These are phyloP conservation scores for Pangasius macronema DNA, from an alignment of 2,797 vertebrate species.

Conservation along the genomic window DNA sequence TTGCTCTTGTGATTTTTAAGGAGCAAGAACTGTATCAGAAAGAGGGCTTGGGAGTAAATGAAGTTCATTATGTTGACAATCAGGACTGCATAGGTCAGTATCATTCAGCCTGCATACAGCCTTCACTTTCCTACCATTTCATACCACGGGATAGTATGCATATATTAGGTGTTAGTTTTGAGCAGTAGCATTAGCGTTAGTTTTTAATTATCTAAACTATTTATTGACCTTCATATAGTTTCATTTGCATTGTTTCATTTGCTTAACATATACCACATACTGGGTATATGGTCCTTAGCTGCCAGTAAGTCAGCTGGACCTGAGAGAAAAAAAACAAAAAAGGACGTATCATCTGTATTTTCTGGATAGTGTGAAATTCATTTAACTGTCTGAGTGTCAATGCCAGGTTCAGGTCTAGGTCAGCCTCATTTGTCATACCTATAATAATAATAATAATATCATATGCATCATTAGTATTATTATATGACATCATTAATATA, in stretches of 20 bases:
- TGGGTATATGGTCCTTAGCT: too few species aligned
- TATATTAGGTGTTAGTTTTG: not conserved
- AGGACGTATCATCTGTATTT: not conserved
- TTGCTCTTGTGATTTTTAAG: constrained; percentile 61
- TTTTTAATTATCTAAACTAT: not conserved
- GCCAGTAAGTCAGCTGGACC: not conserved
- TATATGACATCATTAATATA: too few species aligned
- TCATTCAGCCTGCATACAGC: constrained; percentile 3
- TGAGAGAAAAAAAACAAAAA: not conserved
- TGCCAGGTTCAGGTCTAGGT: not conserved
- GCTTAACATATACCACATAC: not conserved
- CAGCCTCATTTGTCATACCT: not conserved
- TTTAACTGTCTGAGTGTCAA: not conserved
- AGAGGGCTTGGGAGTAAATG: constrained; percentile 89
- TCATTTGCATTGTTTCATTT: not conserved
- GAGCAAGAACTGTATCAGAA: constrained; percentile 91
- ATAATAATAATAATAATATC: not conserved
- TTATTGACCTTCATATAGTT: too few species aligned
- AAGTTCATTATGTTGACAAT: constrained; percentile 91
- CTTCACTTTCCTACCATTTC: constrained; percentile 18
- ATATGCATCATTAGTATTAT: not conserved
- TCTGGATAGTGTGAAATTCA: not conserved
- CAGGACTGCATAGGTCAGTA: constrained; percentile 89
- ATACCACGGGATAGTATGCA: not conserved
- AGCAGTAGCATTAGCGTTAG: not conserved